A percentile compares a stretch with the other conserved stretches of the same genome.
These are phyloP conservation scores for Nettapus auritus DNA, from an alignment of 2,113 vertebrate species.

Conservation along the genomic window DNA sequence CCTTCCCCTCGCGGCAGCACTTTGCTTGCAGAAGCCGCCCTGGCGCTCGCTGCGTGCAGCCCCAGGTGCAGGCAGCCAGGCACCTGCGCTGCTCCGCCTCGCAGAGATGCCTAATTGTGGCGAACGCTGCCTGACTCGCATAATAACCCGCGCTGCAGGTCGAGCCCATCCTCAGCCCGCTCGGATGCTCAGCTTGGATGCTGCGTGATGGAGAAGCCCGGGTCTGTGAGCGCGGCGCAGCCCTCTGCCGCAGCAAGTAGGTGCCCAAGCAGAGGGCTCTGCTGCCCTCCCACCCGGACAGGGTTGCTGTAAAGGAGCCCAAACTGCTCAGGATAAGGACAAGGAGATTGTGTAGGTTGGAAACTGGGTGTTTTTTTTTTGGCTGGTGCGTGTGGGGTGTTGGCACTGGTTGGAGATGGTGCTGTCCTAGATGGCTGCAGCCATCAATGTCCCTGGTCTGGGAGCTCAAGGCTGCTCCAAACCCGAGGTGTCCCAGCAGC, in stretches of 20 bases:
- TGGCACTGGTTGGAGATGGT: background rate
- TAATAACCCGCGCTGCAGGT: rapidly evolving
- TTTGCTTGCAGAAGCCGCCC: background rate
- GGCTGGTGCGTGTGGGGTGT: background rate
- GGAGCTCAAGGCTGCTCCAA: background rate
- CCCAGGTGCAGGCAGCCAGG: constrained; percentile 56
- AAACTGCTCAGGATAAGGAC: rapidly evolving
- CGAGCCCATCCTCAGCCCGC: background rate
- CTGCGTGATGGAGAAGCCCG: rapidly evolving
- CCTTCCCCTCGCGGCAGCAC: rapidly evolving
- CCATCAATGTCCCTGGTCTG: background rate
- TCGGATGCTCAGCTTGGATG: rapidly evolving
- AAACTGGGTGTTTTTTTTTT: rapidly evolving
- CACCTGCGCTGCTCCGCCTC: constrained; percentile 20
- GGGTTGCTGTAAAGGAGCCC: rapidly evolving
- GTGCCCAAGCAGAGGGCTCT: background rate
- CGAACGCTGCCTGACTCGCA: constrained; percentile 25
- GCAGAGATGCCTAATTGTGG: background rate
- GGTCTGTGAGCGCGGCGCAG: rapidly evolving
- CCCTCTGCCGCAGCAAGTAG: rapidly evolving
- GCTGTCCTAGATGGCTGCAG: background rate
- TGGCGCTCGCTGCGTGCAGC: background rate
- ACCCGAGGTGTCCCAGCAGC: too few species aligned
- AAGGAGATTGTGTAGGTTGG: background rate
- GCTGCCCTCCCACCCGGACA: background rate